These are phyloP conservation scores for Pteruthius melanotis DNA, from an alignment of 2,113 vertebrate species.

Conservation along the genomic window DNA sequence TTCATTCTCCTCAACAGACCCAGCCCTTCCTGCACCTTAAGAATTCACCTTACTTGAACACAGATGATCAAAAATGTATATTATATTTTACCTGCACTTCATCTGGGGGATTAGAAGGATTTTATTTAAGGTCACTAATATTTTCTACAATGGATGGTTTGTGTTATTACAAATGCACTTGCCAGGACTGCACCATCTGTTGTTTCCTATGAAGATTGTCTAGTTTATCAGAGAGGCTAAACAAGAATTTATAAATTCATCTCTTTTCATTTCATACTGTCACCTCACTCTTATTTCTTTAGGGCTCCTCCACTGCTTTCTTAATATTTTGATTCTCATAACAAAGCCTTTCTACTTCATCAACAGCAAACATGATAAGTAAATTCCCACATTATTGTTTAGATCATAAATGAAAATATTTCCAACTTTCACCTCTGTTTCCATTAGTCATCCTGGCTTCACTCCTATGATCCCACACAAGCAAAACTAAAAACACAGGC, in stretches of 20 bases:
- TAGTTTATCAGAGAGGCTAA: not conserved
- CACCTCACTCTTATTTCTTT: not conserved
- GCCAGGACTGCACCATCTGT: not conserved
- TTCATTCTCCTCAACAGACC: not conserved
- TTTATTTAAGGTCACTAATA: not conserved
- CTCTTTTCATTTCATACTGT: not conserved
- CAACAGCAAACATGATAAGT: not conserved
- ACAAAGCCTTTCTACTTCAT: conserved; percentile 2
- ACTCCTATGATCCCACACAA: not conserved
- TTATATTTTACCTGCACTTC: not conserved
- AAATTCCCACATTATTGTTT: conserved; percentile 1
- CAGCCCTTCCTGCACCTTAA: not conserved
- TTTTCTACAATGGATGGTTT: not conserved
- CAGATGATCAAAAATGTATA: not conserved
- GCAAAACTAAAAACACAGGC: not conserved
- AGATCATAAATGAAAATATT: conserved; percentile 20
- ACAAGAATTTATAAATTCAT: not conserved
- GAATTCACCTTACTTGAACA: not conserved
- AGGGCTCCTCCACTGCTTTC: not conserved
- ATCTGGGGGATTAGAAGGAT: not conserved
- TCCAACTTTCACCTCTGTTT: not conserved
- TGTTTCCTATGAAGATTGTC: not conserved
- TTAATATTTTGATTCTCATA: not conserved
- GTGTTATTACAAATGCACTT: not conserved
- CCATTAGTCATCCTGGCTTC: conserved; percentile 38